A percentile compares a stretch with the other conserved stretches of the same genome.
phyloP scores from a whole-genome alignment of 2,113 vertebrate genomes.

The Hymenochirus boettgeri region DNA sequence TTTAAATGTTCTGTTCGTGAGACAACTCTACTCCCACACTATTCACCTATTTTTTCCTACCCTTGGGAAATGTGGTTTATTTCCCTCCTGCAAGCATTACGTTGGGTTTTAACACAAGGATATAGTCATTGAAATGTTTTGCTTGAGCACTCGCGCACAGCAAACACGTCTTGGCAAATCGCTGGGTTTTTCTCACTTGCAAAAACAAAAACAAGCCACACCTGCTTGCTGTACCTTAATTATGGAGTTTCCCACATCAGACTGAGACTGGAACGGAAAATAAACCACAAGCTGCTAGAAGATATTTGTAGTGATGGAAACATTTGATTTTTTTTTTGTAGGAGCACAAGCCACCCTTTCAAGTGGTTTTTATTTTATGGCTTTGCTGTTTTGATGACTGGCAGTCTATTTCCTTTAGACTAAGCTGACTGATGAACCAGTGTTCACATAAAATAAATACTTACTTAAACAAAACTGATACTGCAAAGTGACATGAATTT shows the following conservation, averaged over 20 bases:
- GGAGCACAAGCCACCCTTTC: no score
- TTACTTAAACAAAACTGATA: no score
- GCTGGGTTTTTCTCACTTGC: conserved; percentile 17
- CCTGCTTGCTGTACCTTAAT: conserved; percentile 18
- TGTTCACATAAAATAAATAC: no score
- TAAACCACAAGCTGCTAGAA: background rate
- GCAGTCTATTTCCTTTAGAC: no score
- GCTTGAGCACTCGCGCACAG: conserved; percentile 12
- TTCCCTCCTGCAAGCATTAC: no score
- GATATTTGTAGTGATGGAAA: background rate
- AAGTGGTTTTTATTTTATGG: no score
- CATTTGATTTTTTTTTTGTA: no score
- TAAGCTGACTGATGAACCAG: no score
- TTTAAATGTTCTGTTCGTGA: background rate
- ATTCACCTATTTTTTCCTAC: no score
- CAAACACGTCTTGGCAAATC: conserved; percentile 17
- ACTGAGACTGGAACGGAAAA: background rate
- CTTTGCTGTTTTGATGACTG: no score
- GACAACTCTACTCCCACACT: background rate
- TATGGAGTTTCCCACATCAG: conserved; percentile 29
- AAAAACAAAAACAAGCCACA: conserved; percentile 31
- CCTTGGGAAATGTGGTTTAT: no score
- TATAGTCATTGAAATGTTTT: conserved; percentile 18
- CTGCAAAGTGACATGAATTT: no score
- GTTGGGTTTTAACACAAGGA: conserved; percentile 7